phyloP scores from a whole-genome alignment of 2,113 vertebrate species.

The Ochotona curzoniae region DNA sequence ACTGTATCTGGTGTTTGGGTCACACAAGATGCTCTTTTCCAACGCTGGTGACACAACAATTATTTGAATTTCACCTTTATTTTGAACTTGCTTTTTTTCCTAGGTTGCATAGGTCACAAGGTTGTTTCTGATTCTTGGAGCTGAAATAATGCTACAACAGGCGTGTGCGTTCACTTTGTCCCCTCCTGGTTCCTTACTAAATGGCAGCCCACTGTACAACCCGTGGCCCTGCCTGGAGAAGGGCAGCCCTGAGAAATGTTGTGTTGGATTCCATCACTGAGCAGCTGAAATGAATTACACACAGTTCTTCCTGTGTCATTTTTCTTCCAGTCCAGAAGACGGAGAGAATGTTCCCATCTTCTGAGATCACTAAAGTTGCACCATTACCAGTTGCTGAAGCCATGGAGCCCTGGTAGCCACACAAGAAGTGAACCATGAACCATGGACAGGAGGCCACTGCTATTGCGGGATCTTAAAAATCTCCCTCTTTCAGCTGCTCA shows the following conservation, averaged over 20 bases:
- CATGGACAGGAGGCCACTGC: background rate
- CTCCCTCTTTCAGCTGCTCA: conserved; percentile 10
- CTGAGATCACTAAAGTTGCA: background rate
- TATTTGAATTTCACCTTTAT: conserved; percentile 38
- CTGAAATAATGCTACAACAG: background rate
- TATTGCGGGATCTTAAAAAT: background rate
- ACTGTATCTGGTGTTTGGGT: background rate
- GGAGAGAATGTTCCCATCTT: conserved; percentile 69
- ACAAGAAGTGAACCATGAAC: background rate
- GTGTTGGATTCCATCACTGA: background rate
- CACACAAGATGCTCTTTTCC: background rate
- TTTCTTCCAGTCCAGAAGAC: conserved; percentile 68
- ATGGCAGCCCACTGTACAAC: background rate
- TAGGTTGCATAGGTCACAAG: background rate
- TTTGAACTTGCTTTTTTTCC: conserved; percentile 41
- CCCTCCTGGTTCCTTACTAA: background rate
- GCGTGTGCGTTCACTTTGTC: rapidly evolving
- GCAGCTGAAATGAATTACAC: conserved; percentile 74
- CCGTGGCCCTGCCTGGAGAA: background rate
- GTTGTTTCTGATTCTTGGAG: background rate
- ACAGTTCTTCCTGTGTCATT: conserved; percentile 67
- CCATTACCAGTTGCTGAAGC: conserved; percentile 65
- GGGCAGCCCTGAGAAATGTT: background rate
- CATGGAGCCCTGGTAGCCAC: background rate
- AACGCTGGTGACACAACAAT: background rate